phyloP scores from a whole-genome alignment of 2,113 vertebrate species.

The Dasyprocta punctata region DNA sequence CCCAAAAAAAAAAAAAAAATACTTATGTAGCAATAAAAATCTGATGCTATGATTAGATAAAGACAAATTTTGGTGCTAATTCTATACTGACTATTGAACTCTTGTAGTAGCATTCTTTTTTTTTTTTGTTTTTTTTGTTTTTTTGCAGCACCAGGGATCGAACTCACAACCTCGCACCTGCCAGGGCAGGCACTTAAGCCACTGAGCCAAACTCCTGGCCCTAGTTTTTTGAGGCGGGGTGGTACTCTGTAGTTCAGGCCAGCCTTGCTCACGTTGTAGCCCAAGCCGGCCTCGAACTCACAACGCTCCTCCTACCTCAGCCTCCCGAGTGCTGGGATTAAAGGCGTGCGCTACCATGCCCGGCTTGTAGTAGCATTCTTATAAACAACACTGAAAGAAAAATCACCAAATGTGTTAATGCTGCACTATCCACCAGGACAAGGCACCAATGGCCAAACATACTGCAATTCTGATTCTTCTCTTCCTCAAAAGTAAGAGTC shows the following conservation, averaged over 20 bases:
- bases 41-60: neutral
- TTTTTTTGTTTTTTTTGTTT: too few species aligned
- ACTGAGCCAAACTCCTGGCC: too few species aligned
- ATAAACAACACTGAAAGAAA: conserved; percentile 3
- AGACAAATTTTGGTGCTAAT: neutral
- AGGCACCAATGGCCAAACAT: neutral
- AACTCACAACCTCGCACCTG: too few species aligned
- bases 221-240: too few species aligned
- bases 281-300: too few species aligned
- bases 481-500: neutral
- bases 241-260: too few species aligned
- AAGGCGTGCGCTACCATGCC: too few species aligned
- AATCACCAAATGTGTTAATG: neutral
- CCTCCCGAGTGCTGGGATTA: too few species aligned
- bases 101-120: neutral
- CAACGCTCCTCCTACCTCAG: too few species aligned
- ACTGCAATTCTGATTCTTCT: neutral
- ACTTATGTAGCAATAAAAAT: neutral
- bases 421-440: neutral
- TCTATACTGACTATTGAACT: neutral
- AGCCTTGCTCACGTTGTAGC: too few species aligned
- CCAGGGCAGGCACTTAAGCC: too few species aligned
- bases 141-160: neutral
- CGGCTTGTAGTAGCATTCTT: conserved; percentile 10
- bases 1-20: neutral